Base-by-base conservation (phyloP, 2,888 invertebrate species). In the Seladonia tumulorum region DNA sequence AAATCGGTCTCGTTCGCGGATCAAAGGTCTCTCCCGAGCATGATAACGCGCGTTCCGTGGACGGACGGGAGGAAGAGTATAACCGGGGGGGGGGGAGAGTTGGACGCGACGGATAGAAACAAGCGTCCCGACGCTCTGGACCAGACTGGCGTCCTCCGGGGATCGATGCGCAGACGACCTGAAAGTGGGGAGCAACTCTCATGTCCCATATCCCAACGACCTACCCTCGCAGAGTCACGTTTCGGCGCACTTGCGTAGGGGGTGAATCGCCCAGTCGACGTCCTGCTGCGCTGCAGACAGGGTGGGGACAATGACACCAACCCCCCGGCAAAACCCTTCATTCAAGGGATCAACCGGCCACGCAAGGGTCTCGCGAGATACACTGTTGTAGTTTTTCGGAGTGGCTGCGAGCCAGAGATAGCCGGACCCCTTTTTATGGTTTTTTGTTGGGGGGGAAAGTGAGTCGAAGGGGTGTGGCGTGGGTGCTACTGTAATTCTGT, bases 141-240 rank as follows among this genome's bases (percentile, higher is more conserved):
- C 94, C 94, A 92, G 91, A 94, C 94, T 94, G 94, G 91, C 93
- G 93, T 86, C 85, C 60, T 86, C 83, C 84, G 85, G 89, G 92
- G 94, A 94, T 94, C 94, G 94, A 94, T 94, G 92, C 92, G 86
- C 86, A 83, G 82, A 82, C 86, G 53, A 53, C 53, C 53, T n/a
- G 53, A 53, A 53, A 53, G 53, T 53, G 53, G 53, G 53, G 53
- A 53, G 74, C 71, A 74, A 81, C 71, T 85, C 86, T 89, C 85
- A 81, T 90, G 89, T 83, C 89, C 87, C 83, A 88, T 85, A 90
- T 90, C 82, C 71, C 86, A 74, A 81, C 86, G 87, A 89, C 75
- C 88, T 87, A 89, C 89, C 89, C 89, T 74, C 68, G 76, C 76
- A 29, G 76, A 77, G 66, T 72, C 76, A 82, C 76, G 82, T 86